Percentiles rank a stretch among this genome's conserved stretches.
phyloP scores from a whole-genome alignment of 2,797 vertebrate genomes.

The Cynopterus sphinx region DNA sequence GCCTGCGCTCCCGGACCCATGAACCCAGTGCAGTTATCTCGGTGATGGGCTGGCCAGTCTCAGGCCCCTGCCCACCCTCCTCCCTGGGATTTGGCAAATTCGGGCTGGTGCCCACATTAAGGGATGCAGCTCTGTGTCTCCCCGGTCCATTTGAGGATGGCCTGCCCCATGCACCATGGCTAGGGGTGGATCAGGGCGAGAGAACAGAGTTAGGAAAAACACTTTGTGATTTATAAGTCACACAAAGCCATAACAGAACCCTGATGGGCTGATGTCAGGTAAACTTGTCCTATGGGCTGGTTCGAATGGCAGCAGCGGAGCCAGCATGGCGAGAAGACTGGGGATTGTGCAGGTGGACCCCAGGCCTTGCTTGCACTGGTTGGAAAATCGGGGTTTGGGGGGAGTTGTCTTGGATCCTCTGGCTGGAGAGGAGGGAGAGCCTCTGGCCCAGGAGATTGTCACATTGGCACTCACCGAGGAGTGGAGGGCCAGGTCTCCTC shows the following conservation, averaged over 20 bases:
- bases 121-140: not conserved
- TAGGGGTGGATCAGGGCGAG: not conserved
- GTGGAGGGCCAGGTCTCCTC: not conserved
- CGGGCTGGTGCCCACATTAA: rapidly evolving
- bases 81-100: not conserved
- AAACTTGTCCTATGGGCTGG: not conserved
- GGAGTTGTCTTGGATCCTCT: too few relatives aligned
- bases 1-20: not conserved
- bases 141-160: not conserved
- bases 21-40: not conserved
- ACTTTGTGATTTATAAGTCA: not conserved
- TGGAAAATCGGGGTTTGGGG: not conserved
- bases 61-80: not conserved
- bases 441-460: not conserved
- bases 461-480: not conserved
- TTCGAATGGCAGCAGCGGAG: not conserved
- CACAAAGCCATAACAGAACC: conserved; percentile 52
- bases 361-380: not conserved
- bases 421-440: not conserved
- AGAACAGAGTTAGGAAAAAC: not conserved
- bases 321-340: not conserved
- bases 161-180: not conserved
- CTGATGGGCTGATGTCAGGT: not conserved
- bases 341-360: not conserved
- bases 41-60: not conserved